phyloP scores from a whole-genome alignment of 2,888 invertebrate genomes.

The Andrena fulva region DNA sequence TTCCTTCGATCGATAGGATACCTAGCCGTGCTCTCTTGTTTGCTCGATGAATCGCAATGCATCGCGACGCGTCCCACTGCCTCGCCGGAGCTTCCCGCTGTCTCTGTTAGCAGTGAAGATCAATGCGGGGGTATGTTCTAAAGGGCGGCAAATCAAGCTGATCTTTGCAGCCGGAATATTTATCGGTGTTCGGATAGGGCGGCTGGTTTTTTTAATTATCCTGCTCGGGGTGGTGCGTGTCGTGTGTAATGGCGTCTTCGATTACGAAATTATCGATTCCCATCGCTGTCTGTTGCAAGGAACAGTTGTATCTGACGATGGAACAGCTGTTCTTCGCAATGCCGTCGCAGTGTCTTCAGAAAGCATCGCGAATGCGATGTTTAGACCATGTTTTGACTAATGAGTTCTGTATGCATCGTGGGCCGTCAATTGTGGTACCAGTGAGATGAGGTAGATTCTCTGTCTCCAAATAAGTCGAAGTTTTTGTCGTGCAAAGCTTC shows the following conservation, averaged over 20 bases:
- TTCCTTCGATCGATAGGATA: neutral
- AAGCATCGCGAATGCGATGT: neutral
- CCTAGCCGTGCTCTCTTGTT: neutral
- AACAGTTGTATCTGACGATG: neutral
- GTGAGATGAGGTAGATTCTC: too few relatives aligned
- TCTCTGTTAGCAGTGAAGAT: conserved; percentile 1
- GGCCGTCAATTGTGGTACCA: neutral
- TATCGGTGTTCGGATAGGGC: conserved; percentile 28
- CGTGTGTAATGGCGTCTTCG: conserved; percentile 34
- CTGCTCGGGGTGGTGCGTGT: conserved; percentile 9
- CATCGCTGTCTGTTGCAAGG: conserved; percentile 12
- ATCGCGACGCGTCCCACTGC: conserved; percentile 6
- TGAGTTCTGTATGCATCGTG: neutral
- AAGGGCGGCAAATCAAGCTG: conserved; percentile 21
- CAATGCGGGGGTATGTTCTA: neutral
- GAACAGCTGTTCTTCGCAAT: neutral
- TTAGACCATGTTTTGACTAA: neutral
- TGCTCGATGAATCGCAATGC: conserved; percentile 5
- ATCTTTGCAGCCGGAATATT: conserved; percentile 43
- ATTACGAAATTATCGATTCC: conserved; percentile 50
- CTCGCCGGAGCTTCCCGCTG: conserved; percentile 1
- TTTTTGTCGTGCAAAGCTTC: too few relatives aligned
- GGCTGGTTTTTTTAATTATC: conserved; percentile 46
- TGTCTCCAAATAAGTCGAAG: too few relatives aligned
- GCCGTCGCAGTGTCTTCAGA: neutral